These are phyloP conservation scores for Chymomyza amoena DNA, from an alignment of 2,888 invertebrate species.

Conservation along the genomic window DNA sequence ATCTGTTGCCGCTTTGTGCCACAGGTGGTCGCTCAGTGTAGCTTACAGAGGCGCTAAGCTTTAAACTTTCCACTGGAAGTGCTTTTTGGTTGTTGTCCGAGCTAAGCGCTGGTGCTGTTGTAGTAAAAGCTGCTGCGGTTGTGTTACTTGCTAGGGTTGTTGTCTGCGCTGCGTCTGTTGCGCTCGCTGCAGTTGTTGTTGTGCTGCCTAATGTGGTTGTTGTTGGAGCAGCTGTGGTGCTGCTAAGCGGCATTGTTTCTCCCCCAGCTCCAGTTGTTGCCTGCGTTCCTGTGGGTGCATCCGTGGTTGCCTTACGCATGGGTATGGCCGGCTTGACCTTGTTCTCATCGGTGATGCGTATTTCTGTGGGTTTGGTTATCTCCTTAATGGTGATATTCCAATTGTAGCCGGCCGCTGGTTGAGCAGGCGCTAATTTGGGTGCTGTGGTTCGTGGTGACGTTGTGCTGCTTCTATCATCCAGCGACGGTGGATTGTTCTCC, in stretches of 20 bases:
- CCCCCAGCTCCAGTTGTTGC: conserved; percentile 17
- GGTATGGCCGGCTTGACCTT: conserved; percentile 62
- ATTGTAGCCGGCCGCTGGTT: conserved; percentile 57
- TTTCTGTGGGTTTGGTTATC: conserved; percentile 77
- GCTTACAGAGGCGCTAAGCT: conserved; percentile 70
- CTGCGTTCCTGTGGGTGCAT: conserved; percentile 34
- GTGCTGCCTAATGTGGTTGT: conserved; percentile 6
- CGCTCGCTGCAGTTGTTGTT: neutral
- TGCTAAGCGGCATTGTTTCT: conserved; percentile 17
- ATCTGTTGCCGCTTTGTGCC: conserved; percentile 17
- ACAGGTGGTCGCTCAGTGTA: conserved; percentile 53
- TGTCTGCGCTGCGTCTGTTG: neutral
- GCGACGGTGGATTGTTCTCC: conserved; percentile 57
- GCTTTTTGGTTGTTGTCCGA: conserved; percentile 56
- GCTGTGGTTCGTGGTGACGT: conserved; percentile 40
- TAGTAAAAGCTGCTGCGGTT: conserved; percentile 1
- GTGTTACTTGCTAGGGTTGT: conserved; percentile 8
- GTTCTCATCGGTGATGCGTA: conserved; percentile 77
- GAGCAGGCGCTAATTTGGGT: conserved; percentile 17
- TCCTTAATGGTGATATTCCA: conserved; percentile 78
- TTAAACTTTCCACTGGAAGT: conserved; percentile 67
- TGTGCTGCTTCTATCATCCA: conserved; percentile 34
- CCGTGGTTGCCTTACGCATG: conserved; percentile 60
- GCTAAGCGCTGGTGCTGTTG: conserved; percentile 27
- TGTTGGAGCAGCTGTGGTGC: conserved; percentile 22